phyloP scores from a whole-genome alignment of 2,797 vertebrate genomes.

The Channa striata region DNA sequence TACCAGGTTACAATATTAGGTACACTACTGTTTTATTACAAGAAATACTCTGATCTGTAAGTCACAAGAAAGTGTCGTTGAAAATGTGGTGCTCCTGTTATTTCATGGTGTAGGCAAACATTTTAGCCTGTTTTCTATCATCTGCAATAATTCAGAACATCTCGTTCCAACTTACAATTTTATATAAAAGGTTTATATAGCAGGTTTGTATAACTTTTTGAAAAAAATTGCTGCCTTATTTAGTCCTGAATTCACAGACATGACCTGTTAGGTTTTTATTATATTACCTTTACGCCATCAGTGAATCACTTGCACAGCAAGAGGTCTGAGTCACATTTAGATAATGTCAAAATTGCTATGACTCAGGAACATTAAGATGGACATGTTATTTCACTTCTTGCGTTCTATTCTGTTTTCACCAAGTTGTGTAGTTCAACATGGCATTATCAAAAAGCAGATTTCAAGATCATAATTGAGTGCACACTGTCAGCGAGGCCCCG shows the following conservation, averaged over 20 bases:
- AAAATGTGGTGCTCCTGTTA: not conserved
- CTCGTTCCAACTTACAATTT: not conserved
- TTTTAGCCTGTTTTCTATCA: not conserved
- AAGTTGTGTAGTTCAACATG: not conserved
- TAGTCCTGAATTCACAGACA: slow-evolving; percentile 6
- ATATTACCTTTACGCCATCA: slow-evolving; percentile 21
- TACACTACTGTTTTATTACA: slow-evolving; percentile 65
- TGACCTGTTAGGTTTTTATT: slow-evolving; percentile 28
- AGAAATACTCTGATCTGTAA: slow-evolving; percentile 1
- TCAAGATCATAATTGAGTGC: not conserved
- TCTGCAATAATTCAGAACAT: not conserved
- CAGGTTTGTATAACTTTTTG: not conserved
- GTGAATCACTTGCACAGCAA: slow-evolving; percentile 26
- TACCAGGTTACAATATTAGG: slow-evolving; percentile 90
- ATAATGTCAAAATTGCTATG: not conserved
- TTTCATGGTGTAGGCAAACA: not conserved
- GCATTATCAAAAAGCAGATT: not conserved
- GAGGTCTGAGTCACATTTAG: slow-evolving; percentile 25
- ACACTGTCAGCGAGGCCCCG: no score
- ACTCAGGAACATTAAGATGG: not conserved
- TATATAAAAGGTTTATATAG: not conserved
- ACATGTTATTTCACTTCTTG: not conserved
- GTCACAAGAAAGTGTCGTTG: not conserved
- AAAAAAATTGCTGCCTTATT: slow-evolving; percentile 9
- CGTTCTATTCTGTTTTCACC: not conserved